These are phyloP conservation scores for Mallotus villosus DNA, from an alignment of 2,797 vertebrate species.

Conservation along the genomic window DNA sequence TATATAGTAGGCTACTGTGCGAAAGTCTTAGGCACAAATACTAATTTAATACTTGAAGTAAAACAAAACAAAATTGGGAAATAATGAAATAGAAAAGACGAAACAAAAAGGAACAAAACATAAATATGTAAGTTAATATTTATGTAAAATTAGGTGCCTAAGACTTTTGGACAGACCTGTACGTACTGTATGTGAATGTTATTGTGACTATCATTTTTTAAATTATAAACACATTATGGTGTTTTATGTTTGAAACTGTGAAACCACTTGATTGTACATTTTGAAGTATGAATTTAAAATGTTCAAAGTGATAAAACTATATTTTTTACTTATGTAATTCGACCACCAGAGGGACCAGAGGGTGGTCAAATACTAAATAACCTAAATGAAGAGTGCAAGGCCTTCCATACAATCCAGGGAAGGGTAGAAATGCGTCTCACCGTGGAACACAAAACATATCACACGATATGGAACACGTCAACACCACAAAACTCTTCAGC, in stretches of 20 bases:
- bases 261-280: not conserved
- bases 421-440: too few relatives aligned
- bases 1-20: not conserved
- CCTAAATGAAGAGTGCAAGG: not conserved
- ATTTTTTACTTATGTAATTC: not conserved
- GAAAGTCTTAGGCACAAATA: not conserved
- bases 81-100: too few relatives aligned
- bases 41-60: too few relatives aligned
- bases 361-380: constrained; percentile 5
- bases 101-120: too few relatives aligned
- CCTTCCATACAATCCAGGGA: too few relatives aligned
- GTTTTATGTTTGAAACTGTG: not conserved
- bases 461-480: too few relatives aligned
- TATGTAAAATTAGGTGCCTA: too few relatives aligned
- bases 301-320: not conserved
- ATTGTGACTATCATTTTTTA: not conserved
- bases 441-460: too few relatives aligned
- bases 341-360: constrained; percentile 25
- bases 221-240: not conserved
- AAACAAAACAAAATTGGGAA: too few relatives aligned
- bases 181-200: not conserved
- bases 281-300: not conserved
- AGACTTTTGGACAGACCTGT: not conserved
- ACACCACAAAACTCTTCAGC: too few relatives aligned
- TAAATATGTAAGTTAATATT: too few relatives aligned